Evolutionary conservation across 2,888 invertebrate genomes (phyloP).

Genomic region (Molanna angustata): DNA sequence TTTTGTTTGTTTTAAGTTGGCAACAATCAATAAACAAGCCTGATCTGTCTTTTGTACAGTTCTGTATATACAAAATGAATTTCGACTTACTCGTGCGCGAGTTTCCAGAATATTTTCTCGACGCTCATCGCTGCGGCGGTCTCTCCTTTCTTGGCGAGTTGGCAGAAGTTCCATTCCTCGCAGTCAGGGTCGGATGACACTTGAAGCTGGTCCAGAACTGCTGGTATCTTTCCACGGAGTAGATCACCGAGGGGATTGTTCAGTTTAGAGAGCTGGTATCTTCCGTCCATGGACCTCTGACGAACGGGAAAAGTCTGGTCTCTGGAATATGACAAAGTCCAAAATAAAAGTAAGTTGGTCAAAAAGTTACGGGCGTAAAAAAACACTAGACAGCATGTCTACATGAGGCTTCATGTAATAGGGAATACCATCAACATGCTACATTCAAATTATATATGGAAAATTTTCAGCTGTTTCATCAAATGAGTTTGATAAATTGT

Average conservation of each 20-base stretch:
- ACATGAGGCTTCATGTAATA: no score
- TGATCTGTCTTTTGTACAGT: background rate
- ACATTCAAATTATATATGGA: no score
- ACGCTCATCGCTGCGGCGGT: constrained; percentile 27
- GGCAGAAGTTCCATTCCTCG: constrained; percentile 36
- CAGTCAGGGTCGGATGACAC: constrained; percentile 34
- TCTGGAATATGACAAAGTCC: no score
- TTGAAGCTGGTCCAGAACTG: constrained; percentile 35
- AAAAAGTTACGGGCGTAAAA: no score
- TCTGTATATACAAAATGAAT: no score
- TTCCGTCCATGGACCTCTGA: constrained; percentile 23
- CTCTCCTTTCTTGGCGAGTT: constrained; percentile 32
- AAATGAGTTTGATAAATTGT: no score
- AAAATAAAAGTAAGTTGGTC: no score
- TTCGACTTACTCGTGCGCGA: constrained; percentile 35
- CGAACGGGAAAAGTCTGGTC: constrained; percentile 27
- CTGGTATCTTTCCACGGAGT: constrained; percentile 33
- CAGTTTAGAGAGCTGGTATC: constrained; percentile 7
- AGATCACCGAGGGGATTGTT: constrained; percentile 12
- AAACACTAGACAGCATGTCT: no score
- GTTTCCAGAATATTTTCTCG: constrained; percentile 35
- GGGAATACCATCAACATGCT: no score
- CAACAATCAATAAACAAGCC: no score
- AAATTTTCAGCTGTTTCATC: no score
- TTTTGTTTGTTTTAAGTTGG: no score